phyloP scores from a whole-genome alignment of 2,797 vertebrate genomes.

The Petrocephalus schoutedeni region DNA sequence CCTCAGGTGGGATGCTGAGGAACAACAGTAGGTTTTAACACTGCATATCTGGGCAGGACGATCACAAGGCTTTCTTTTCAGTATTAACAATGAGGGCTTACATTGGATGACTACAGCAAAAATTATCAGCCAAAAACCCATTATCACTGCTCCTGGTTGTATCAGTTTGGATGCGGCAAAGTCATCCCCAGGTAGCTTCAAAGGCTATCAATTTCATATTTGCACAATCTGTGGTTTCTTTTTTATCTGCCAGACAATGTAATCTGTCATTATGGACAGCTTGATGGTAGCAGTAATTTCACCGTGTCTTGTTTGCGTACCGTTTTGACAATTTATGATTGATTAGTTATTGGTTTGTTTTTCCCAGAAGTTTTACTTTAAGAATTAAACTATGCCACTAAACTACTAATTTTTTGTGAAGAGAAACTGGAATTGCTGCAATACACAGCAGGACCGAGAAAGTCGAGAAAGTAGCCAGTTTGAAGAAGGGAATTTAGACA shows the following conservation, averaged over 20 bases:
- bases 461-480: not conserved
- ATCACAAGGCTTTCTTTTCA: not conserved
- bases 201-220: constrained; percentile 7
- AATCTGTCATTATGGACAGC: constrained; percentile 6
- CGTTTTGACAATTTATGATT: not conserved
- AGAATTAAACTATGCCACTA: not conserved
- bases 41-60: not conserved
- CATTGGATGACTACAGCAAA: not conserved
- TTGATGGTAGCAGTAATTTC: not conserved
- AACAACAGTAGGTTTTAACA: not conserved
- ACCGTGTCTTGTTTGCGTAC: not conserved
- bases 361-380: not conserved
- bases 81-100: not conserved
- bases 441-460: not conserved
- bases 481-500: not conserved
- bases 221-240: not conserved
- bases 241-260: not conserved
- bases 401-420: not conserved
- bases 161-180: not conserved
- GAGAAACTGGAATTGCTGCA: not conserved
- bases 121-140: not conserved
- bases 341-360: not conserved
- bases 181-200: not conserved
- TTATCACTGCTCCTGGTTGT: not conserved
- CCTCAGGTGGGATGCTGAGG: not conserved